phyloP scores from a whole-genome alignment of 2,888 invertebrate species.

The Crocallis elinguaria region DNA sequence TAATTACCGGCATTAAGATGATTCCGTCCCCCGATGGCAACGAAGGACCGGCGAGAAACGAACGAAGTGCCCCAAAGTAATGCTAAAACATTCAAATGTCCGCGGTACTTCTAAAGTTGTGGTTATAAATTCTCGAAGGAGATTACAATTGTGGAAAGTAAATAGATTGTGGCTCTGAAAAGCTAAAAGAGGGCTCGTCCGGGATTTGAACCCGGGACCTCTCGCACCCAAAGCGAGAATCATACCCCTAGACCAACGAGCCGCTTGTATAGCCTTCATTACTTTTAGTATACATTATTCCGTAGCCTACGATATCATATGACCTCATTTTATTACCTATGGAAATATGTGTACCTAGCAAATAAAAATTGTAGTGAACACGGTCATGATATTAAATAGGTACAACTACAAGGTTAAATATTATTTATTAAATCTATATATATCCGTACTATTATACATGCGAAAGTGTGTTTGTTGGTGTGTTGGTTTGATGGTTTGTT shows the following conservation, averaged over 20 bases:
- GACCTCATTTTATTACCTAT: too few relatives aligned
- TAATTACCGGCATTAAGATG: conserved; percentile 85
- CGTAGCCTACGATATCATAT: background rate
- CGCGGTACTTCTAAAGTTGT: conserved; percentile 66
- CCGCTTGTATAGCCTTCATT: conserved; percentile 37
- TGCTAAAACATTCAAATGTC: conserved; percentile 83
- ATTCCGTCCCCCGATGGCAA: conserved; percentile 63
- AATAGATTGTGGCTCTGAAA: conserved; percentile 55
- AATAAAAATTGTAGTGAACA: too few relatives aligned
- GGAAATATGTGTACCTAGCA: too few relatives aligned
- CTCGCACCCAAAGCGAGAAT: conserved; percentile 83
- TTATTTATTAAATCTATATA: too few relatives aligned
- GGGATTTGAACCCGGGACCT: conserved; percentile 83
- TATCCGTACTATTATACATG: too few relatives aligned
- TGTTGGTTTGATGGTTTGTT: too few relatives aligned
- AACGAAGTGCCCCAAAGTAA: conserved; percentile 70
- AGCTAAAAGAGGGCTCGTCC: conserved; percentile 68
- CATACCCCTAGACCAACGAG: conserved; percentile 83
- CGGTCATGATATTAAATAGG: too few relatives aligned
- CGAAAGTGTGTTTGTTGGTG: too few relatives aligned
- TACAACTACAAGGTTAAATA: too few relatives aligned
- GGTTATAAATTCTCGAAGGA: conserved; percentile 73
- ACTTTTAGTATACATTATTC: background rate
- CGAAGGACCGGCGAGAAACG: conserved; percentile 43
- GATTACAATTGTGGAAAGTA: conserved; percentile 60